phyloP scores from a whole-genome alignment of 1,140 invertebrate genomes.

The Apocrypta bakeri region DNA sequence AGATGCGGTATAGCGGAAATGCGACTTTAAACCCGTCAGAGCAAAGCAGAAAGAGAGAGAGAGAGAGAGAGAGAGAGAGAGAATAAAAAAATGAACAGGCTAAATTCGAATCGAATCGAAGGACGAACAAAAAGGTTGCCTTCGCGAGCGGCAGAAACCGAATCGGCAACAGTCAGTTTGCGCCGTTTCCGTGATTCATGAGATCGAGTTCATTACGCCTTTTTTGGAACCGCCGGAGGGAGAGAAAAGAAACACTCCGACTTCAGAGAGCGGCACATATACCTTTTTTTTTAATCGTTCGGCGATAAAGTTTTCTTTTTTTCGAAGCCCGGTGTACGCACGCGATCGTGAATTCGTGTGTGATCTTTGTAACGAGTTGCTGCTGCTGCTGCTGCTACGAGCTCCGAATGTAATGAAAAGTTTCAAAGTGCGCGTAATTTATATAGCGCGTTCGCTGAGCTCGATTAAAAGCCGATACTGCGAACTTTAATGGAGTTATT shows the following conservation, averaged over 20 bases:
- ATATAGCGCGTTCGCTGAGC: not conserved
- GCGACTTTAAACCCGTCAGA: not conserved
- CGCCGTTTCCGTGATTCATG: constrained; percentile 41
- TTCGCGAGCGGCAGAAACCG: constrained; percentile 15
- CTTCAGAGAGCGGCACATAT: not conserved
- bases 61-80: no score
- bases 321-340: not conserved
- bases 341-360: not conserved
- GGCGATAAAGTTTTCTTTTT: constrained; percentile 1
- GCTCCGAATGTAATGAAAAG: not conserved
- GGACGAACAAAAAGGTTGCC: constrained; percentile 14
- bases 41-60: not conserved
- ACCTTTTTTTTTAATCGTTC: not conserved
- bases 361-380: not conserved
- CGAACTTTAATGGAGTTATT: not conserved
- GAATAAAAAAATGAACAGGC: not conserved
- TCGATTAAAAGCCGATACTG: constrained; percentile 15
- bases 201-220: constrained; percentile 30
- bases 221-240: constrained; percentile 3
- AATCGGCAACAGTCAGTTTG: not conserved
- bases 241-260: not conserved
- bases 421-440: constrained; percentile 4
- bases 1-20: not conserved
- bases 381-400: not conserved
- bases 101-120: constrained; percentile 1